Conservation (phyloP, 2,888 invertebrate genomes). For the Hoplodrina blanda region DNA sequence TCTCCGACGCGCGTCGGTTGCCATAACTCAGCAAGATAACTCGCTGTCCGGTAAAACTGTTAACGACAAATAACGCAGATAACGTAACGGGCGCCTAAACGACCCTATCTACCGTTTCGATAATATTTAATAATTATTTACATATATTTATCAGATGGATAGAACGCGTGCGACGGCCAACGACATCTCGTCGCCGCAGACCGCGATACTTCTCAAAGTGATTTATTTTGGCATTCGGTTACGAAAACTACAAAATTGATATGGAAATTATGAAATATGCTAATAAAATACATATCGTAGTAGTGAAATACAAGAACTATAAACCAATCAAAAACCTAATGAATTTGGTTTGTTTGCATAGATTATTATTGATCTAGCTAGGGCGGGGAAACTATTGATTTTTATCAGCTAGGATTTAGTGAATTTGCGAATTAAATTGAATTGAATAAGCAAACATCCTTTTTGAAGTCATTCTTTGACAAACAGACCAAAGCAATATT, state of each 20-base stretch:
- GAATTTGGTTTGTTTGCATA: constrained; percentile 55
- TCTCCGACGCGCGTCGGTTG: constrained; percentile 71
- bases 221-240: constrained; percentile 77
- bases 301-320: constrained; percentile 53
- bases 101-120: constrained; percentile 86
- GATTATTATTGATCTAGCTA: constrained; percentile 45
- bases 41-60: constrained; percentile 82
- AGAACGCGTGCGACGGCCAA: constrained; percentile 78
- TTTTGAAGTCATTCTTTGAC: background rate
- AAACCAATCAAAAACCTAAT: constrained; percentile 58
- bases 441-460: background rate
- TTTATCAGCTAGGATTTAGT: constrained; percentile 14
- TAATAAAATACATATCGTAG: constrained; percentile 57
- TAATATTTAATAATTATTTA: constrained; percentile 90
- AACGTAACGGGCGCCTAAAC: constrained; percentile 87
- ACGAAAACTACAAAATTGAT: constrained; percentile 66
- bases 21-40: constrained; percentile 88
- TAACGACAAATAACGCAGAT: constrained; percentile 89
- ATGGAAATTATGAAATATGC: constrained; percentile 66
- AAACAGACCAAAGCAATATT: background rate
- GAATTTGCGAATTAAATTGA: background rate
- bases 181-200: constrained; percentile 75
- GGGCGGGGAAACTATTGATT: constrained; percentile 2
- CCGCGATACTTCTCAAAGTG: constrained; percentile 70
- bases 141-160: constrained; percentile 87